Conservation (phyloP, 2,888 invertebrate genomes). For the Lypha dubia region DNA sequence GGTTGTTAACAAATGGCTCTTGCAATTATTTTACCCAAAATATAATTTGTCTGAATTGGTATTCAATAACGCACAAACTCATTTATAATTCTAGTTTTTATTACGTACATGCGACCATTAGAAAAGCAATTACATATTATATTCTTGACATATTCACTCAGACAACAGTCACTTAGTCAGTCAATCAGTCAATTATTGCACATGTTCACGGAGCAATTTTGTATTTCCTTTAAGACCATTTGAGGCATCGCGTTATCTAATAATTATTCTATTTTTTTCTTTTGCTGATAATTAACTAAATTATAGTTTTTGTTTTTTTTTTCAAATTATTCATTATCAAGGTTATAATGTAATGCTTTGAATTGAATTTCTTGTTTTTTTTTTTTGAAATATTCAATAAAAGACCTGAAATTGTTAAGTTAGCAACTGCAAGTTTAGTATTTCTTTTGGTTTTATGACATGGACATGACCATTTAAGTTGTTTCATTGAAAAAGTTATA, state of each 20-base stretch:
- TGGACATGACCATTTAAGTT: no score
- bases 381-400: no score
- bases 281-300: neutral
- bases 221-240: conserved; percentile 45
- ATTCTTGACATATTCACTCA: neutral
- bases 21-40: conserved; percentile 8
- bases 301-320: neutral
- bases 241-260: neutral
- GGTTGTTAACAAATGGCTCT: neutral
- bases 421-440: no score
- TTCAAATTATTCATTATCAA: conserved; percentile 23
- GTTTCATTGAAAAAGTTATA: no score
- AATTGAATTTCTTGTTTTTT: neutral
- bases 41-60: conserved; percentile 11
- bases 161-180: neutral
- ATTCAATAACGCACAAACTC: neutral
- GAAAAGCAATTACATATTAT: conserved; percentile 55
- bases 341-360: conserved; percentile 33
- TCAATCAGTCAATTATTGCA: neutral
- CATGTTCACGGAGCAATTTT: conserved; percentile 17
- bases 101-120: conserved; percentile 53
- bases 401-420: no score
- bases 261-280: conserved; percentile 5
- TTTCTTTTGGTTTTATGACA: no score
- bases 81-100: conserved; percentile 44